Conservation (phyloP, 2,888 invertebrate species). For the Itoplectis maculator region DNA sequence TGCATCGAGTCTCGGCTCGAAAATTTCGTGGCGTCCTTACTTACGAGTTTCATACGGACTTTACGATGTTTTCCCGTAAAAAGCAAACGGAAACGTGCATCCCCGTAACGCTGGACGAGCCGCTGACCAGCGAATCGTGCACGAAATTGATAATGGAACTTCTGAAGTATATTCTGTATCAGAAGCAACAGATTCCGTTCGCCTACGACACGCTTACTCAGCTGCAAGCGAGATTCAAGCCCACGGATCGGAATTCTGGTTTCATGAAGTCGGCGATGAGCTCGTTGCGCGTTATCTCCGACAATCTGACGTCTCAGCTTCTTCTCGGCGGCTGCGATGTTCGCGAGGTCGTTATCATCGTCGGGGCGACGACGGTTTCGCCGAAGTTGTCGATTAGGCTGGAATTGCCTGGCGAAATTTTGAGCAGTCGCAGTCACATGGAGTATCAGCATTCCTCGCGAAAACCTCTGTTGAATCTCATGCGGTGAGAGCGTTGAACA, state of each 20-base stretch:
- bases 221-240: slow-evolving; percentile 75
- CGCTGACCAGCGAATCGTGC: slow-evolving; percentile 82
- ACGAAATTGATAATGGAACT: slow-evolving; percentile 82
- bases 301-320: slow-evolving; percentile 78
- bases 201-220: slow-evolving; percentile 81
- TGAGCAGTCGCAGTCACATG: slow-evolving; percentile 78
- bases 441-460: slow-evolving; percentile 81
- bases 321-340: slow-evolving; percentile 75
- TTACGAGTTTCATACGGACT: background rate
- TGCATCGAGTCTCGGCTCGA: too few species aligned
- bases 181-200: slow-evolving; percentile 84
- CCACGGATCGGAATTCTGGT: slow-evolving; percentile 76
- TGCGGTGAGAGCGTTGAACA: slow-evolving; percentile 77
- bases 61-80: slow-evolving; percentile 72
- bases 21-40: background rate
- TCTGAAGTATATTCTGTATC: slow-evolving; percentile 83
- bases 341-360: slow-evolving; percentile 80
- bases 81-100: slow-evolving; percentile 75
- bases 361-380: slow-evolving; percentile 82
- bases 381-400: slow-evolving; percentile 80
- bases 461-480: slow-evolving; percentile 81
- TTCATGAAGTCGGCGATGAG: slow-evolving; percentile 74
- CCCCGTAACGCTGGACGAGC: slow-evolving; percentile 80
- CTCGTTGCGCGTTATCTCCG: slow-evolving; percentile 74
- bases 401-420: slow-evolving; percentile 77